Conservation (phyloP, 2,888 invertebrate species). For the Drosophila eohydei region DNA sequence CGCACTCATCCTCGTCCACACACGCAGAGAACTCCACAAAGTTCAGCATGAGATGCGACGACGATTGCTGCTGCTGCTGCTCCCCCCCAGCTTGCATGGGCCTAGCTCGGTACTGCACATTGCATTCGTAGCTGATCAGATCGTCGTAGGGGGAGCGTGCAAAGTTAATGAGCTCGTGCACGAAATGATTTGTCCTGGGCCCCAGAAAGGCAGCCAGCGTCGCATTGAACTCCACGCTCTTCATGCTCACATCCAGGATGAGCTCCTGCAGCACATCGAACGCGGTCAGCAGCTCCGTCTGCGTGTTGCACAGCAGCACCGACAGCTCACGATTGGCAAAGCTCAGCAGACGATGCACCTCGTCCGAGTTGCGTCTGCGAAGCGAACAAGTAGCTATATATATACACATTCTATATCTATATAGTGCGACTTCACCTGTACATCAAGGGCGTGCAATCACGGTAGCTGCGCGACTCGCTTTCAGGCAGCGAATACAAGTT, state of each 20-base stretch:
- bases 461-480: conserved; percentile 88
- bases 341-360: conserved; percentile 91
- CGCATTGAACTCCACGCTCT: conserved; percentile 87
- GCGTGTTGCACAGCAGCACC: conserved; percentile 87
- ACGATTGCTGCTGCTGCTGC: neutral
- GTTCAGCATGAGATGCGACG: conserved; percentile 9
- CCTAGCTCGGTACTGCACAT: conserved; percentile 87
- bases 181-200: conserved; percentile 91
- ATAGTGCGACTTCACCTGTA: conserved; percentile 87
- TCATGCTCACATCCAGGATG: conserved; percentile 87
- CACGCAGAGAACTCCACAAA: conserved; percentile 54
- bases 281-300: conserved; percentile 88
- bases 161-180: conserved; percentile 94
- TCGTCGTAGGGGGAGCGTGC: conserved; percentile 93
- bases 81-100: neutral
- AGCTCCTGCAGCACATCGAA: conserved; percentile 89
- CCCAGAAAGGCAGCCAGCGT: conserved; percentile 89
- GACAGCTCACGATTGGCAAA: conserved; percentile 95
- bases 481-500: conserved; percentile 91
- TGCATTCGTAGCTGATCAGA: conserved; percentile 91
- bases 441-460: conserved; percentile 90
- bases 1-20: conserved; percentile 46
- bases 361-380: conserved; percentile 90
- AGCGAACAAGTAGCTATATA: conserved; percentile 6
- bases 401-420: neutral